Conservation (phyloP, 2,888 invertebrate species). For the Thymelicus lineola region DNA sequence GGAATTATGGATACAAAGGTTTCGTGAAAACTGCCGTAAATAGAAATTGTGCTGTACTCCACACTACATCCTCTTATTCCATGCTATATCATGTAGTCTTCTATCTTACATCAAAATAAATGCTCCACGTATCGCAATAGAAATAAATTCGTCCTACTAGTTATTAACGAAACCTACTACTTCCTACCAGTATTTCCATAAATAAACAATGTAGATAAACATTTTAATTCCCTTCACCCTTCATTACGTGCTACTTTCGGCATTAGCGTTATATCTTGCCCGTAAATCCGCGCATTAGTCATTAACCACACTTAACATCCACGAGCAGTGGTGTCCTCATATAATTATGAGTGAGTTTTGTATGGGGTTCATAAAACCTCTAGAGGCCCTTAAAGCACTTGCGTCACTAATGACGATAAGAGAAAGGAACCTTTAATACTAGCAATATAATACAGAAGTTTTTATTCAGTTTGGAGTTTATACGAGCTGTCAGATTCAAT, state of each 20-base stretch:
- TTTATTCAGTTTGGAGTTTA: no score
- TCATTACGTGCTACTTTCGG: constrained; percentile 23
- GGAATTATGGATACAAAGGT: no score
- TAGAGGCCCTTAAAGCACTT: constrained; percentile 4
- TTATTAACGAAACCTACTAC: neutral
- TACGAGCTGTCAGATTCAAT: no score
- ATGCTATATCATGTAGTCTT: no score
- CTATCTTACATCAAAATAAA: no score
- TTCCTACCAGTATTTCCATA: neutral
- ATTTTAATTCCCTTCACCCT: constrained; percentile 18
- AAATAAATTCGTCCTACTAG: neutral
- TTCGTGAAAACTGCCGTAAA: no score
- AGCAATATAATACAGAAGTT: no score
- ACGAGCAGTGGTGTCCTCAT: constrained; percentile 43
- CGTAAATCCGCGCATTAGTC: constrained; percentile 48
- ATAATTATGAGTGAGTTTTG: constrained; percentile 42
- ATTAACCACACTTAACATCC: constrained; percentile 42
- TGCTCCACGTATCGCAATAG: neutral
- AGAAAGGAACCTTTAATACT: neutral
- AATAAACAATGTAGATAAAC: constrained; percentile 19
- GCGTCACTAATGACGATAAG: neutral
- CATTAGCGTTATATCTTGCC: constrained; percentile 32
- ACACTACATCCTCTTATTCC: no score
- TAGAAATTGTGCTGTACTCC: no score
- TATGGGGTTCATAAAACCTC: constrained; percentile 60